phyloP scores from a whole-genome alignment of 1,140 invertebrate species.

The Drosophila miranda region DNA sequence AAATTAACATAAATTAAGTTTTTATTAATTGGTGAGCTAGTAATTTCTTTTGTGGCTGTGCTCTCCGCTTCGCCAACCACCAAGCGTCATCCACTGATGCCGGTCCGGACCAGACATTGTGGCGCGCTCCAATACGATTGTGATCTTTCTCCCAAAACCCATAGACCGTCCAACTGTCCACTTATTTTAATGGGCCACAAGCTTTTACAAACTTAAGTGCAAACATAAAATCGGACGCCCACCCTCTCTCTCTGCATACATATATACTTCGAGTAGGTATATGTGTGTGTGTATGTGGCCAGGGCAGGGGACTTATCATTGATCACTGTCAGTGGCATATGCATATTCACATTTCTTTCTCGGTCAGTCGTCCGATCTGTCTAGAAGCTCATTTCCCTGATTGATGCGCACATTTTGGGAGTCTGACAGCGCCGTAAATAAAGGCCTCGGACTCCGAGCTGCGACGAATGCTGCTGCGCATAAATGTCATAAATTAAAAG shows the following conservation, averaged over 20 bases:
- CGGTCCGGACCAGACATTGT: conserved; percentile 54
- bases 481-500: conserved; percentile 72
- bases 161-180: conserved; percentile 41
- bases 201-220: conserved; percentile 62
- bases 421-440: conserved; percentile 70
- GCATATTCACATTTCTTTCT: conserved; percentile 73
- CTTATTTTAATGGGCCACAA: conserved; percentile 55
- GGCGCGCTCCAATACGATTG: conserved; percentile 51
- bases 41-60: conserved; percentile 66
- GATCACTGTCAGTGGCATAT: conserved; percentile 72
- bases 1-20: conserved; percentile 80
- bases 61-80: not conserved
- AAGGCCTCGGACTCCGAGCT: conserved; percentile 20
- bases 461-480: conserved; percentile 60
- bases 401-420: conserved; percentile 73
- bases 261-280: conserved; percentile 8
- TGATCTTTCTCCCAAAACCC: conserved; percentile 65
- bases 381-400: conserved; percentile 76
- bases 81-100: conserved; percentile 33
- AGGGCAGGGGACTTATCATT: conserved; percentile 46
- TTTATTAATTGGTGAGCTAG: conserved; percentile 79
- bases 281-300: conserved; percentile 14
- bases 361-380: conserved; percentile 56
- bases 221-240: conserved; percentile 49
- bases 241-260: conserved; percentile 27